Percentiles rank a stretch among this genome's conserved stretches.
Evolutionary conservation across 2,113 vertebrate genomes (phyloP).

Genomic region (Ceyx cyanopectus): DNA sequence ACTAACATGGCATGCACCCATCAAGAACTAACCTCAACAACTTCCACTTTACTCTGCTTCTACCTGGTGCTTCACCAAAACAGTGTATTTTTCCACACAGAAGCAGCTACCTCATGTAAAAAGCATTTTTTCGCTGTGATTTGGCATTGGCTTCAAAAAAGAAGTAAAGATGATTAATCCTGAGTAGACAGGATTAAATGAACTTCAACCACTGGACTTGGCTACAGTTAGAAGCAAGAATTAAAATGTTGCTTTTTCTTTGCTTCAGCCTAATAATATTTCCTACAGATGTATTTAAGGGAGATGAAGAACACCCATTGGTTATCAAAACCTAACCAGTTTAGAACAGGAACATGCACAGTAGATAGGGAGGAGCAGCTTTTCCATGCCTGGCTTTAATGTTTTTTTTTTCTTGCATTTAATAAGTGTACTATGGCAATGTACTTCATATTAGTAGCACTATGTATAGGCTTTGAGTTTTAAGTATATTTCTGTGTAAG

Average conservation of each 20-base stretch:
- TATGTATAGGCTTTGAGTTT: background rate
- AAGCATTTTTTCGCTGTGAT: background rate
- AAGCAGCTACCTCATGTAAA: background rate
- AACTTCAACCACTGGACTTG: background rate
- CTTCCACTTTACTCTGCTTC: background rate
- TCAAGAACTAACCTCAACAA: background rate
- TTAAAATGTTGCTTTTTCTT: background rate
- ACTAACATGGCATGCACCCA: background rate
- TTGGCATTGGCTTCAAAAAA: background rate
- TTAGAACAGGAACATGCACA: background rate
- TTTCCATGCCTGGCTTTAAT: background rate
- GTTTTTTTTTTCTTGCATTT: background rate
- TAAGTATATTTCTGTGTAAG: background rate
- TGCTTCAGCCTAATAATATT: background rate
- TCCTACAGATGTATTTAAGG: background rate
- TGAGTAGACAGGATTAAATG: background rate
- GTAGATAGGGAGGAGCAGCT: background rate
- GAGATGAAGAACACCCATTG: background rate
- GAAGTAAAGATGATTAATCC: background rate
- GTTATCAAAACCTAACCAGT: background rate
- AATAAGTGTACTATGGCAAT: background rate
- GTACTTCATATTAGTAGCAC: rapidly evolving
- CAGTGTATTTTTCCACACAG: background rate
- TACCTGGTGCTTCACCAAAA: background rate
- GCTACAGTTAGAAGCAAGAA: background rate